Base-by-base conservation (phyloP, 2,113 vertebrate genomes). In the Pipa parva region DNA sequence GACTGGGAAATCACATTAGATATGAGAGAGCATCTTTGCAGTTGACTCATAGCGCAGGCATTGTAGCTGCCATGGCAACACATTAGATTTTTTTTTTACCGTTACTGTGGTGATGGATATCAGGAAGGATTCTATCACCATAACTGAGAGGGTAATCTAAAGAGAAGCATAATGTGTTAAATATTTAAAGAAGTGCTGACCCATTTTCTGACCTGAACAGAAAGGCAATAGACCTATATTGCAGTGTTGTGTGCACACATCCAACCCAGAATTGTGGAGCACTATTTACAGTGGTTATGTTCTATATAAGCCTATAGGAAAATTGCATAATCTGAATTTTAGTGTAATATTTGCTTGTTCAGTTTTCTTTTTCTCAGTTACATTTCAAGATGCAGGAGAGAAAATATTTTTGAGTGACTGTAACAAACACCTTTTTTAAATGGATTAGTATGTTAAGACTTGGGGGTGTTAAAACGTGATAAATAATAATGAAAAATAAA, bases 31-130 rank as follows among this genome's bases (percentile, higher is more conserved):
- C 39, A n/a, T n/a, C 9, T 42, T 42, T 42, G 13, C 3, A 42
- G 9, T 42, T 42, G 39, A 42, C 48, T 59, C 57, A 70, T 68
- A 73, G 76, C 39, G 61, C 73, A 83, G 68, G 52, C 73, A 79
- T 54, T 72, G 75, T 76, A 57, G 79, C 81, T 80, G 80, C 77
- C 84, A 87, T 84, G 81, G 87, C 82, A 85, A 89, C 85, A 26
- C 55, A 75, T 79, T 74, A 74, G 71, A 56, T 55, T 72, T 46
- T 69, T 56, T 67, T 12, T 7, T 2, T 73, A 72, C 46, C 42
- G 0, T 63, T 72, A 76, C 80, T 78, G 69, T 85, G 73, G 85
- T 84, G 84, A 90, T 89, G 76, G 60, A 65, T 64, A 28, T 24
- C 70, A n/a, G 17, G 73, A 74, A 73, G 48, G 75, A 77, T 64